phyloP scores from a whole-genome alignment of 2,113 vertebrate species.

The Ceyx melanurus region DNA sequence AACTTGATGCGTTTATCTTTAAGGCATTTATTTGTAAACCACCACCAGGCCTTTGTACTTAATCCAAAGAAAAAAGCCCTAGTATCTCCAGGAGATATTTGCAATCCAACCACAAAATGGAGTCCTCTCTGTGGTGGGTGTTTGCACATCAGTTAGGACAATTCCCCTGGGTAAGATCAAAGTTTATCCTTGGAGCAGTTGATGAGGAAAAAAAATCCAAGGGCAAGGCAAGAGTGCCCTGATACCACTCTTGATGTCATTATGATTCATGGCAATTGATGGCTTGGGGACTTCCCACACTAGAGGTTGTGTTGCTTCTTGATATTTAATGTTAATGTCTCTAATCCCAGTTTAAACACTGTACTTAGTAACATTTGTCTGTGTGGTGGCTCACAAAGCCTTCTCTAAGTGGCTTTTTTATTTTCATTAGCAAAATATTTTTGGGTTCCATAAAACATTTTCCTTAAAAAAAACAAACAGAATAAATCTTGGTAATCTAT shows the following conservation, averaged over 20 bases:
- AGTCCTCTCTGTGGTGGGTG: neutral
- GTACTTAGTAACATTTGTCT: conserved; percentile 17
- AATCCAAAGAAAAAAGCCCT: conserved; percentile 32
- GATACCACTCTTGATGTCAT: neutral
- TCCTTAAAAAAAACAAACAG: conserved; percentile 49
- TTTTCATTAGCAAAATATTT: conserved; percentile 59
- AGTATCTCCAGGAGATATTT: neutral
- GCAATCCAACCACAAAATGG: neutral
- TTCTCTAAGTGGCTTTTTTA: conserved; percentile 50
- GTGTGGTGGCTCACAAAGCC: conserved; percentile 16
- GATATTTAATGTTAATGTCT: neutral
- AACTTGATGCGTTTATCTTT: neutral
- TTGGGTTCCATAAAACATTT: conserved; percentile 56
- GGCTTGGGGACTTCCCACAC: neutral
- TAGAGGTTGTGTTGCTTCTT: neutral
- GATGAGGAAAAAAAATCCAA: neutral
- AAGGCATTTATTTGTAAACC: conserved; percentile 49
- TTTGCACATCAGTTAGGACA: neutral
- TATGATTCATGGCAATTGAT: neutral
- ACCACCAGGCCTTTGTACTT: neutral
- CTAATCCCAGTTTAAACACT: conserved; percentile 38
- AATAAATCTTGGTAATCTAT: conserved; percentile 58
- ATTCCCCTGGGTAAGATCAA: neutral
- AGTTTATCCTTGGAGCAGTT: neutral
- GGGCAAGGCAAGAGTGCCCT: neutral